phyloP scores from a whole-genome alignment of 2,888 invertebrate species.

The Amiota mariae region DNA sequence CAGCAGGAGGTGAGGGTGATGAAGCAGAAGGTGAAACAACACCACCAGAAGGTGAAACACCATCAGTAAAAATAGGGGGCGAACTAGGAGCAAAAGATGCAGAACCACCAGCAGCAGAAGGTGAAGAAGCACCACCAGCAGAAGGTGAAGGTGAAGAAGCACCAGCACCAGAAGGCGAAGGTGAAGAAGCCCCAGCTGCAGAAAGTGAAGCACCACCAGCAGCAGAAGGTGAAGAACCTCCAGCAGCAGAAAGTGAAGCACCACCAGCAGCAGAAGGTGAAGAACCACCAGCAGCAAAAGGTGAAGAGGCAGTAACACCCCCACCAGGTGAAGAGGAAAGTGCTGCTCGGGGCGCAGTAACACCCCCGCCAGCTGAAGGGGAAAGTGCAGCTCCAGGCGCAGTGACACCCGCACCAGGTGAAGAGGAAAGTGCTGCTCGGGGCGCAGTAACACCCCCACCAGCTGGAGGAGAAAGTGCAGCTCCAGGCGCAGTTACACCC shows the following conservation, averaged over 20 bases:
- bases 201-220: neutral
- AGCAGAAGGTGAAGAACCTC: neutral
- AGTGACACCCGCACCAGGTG: neutral
- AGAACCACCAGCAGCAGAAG: neutral
- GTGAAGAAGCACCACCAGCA: neutral
- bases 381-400: neutral
- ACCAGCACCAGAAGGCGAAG: neutral
- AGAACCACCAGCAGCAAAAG: too few relatives aligned
- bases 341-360: neutral
- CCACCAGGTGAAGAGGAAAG: neutral
- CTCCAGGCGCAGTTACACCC: neutral
- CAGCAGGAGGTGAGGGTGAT: too few relatives aligned
- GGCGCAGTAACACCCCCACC: neutral
- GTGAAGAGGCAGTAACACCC: neutral
- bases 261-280: neutral
- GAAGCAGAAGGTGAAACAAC: neutral
- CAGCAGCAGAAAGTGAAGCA: neutral
- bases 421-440: neutral
- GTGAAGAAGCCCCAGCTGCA: too few relatives aligned
- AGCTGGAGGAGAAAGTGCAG: neutral
- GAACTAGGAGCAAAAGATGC: neutral
- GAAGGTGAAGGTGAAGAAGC: neutral
- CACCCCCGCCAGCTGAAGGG: neutral
- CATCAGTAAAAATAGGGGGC: neutral
- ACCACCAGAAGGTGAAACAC: slow-evolving; percentile 12